These are phyloP conservation scores for Geotrupes spiniger DNA, from an alignment of 2,888 invertebrate species.

Conservation along the genomic window DNA sequence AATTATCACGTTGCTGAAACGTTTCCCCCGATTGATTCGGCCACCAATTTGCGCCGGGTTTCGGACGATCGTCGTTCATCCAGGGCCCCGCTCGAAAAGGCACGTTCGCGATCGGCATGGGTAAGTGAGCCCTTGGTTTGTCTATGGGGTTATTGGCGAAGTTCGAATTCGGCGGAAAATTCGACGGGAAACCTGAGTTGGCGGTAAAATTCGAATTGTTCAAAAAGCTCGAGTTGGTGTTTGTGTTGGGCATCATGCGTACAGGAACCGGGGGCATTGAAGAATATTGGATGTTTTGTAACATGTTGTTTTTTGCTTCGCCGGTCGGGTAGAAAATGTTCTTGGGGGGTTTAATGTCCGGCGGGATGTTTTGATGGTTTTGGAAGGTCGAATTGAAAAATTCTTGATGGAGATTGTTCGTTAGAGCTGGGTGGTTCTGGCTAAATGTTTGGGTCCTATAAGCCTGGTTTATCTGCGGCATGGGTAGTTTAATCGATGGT, in stretches of 20 bases:
- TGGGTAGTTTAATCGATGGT: constrained; percentile 20
- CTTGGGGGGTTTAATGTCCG: constrained; percentile 19
- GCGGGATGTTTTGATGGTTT: constrained; percentile 19
- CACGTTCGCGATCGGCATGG: constrained; percentile 10
- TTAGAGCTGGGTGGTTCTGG: constrained; percentile 23
- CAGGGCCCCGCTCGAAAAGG: constrained; percentile 20
- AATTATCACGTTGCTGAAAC: constrained; percentile 23
- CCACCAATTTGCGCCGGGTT: constrained; percentile 31
- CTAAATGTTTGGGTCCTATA: constrained; percentile 23
- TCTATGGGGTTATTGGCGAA: not conserved
- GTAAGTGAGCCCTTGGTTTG: not conserved
- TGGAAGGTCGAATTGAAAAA: constrained; percentile 20
- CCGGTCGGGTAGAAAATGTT: constrained; percentile 23
- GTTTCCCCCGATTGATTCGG: constrained; percentile 22
- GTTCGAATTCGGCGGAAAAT: constrained; percentile 4
- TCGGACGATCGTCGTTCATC: constrained; percentile 25
- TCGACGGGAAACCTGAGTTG: not conserved
- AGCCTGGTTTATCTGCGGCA: constrained; percentile 26
- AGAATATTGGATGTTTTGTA: constrained; percentile 24
- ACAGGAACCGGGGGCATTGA: constrained; percentile 18
- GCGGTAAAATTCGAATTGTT: not conserved
- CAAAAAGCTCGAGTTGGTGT: not conserved
- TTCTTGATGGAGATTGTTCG: constrained; percentile 17
- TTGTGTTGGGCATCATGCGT: constrained; percentile 4
- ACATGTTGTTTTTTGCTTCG: constrained; percentile 20